phyloP scores from a whole-genome alignment of 2,888 invertebrate species.

The Ormyrus pomaceus region DNA sequence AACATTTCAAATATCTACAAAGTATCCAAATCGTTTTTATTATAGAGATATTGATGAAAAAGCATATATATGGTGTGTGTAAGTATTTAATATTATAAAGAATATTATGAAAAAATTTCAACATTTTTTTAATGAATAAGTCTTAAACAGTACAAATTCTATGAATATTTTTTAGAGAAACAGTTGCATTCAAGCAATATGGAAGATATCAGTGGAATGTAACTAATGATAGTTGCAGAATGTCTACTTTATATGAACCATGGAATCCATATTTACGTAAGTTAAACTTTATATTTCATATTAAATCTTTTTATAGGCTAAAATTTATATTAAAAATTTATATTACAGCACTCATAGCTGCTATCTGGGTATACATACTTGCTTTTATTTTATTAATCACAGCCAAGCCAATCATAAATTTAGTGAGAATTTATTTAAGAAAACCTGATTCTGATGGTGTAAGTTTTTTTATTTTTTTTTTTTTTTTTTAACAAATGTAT shows the following conservation, averaged over 20 bases:
- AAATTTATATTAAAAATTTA: conserved; percentile 27
- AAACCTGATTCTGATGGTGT: conserved; percentile 54
- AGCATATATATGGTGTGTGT: conserved; percentile 65
- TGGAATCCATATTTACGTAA: conserved; percentile 71
- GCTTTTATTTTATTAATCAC: conserved; percentile 57
- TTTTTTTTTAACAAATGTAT: background rate
- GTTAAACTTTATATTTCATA: conserved; percentile 47
- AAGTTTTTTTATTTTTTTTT: conserved; percentile 24
- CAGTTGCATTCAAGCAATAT: conserved; percentile 69
- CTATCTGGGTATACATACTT: conserved; percentile 62
- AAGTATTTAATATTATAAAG: conserved; percentile 58
- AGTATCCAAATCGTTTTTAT: conserved; percentile 67
- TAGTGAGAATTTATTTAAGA: conserved; percentile 42
- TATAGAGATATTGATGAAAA: conserved; percentile 59
- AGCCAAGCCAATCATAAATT: conserved; percentile 58
- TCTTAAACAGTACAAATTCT: too few relatives aligned
- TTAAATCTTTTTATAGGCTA: conserved; percentile 2
- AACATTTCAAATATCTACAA: conserved; percentile 67
- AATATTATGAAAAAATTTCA: conserved; percentile 4
- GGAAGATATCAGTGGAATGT: conserved; percentile 74
- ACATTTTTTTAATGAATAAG: background rate
- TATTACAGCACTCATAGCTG: conserved; percentile 67
- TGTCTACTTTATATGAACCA: conserved; percentile 67
- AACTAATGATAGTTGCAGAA: conserved; percentile 63
- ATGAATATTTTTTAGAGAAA: conserved; percentile 26